Conservation (phyloP, 2,797 vertebrate genomes). For the Macropodus opercularis region DNA sequence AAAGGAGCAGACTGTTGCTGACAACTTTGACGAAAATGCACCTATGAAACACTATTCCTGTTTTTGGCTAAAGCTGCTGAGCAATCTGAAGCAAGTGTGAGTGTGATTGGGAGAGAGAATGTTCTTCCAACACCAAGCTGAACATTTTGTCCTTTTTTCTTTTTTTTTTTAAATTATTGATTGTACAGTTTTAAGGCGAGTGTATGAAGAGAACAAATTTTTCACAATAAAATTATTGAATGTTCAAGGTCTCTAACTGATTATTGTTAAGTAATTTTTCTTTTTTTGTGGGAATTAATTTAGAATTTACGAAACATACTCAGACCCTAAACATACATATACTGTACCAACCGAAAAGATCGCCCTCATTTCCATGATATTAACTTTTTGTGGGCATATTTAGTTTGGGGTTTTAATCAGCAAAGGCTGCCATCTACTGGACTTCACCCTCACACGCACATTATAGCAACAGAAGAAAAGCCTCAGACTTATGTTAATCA, state of each 20-base stretch:
- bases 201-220: constrained; percentile 63
- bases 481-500: not conserved
- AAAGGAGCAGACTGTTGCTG: constrained; percentile 19
- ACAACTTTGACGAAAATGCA: constrained; percentile 3
- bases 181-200: constrained; percentile 73
- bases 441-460: not conserved
- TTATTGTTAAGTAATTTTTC: not conserved
- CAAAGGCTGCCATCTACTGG: constrained; percentile 46
- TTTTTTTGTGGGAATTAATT: not conserved
- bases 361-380: no score
- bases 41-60: constrained; percentile 66
- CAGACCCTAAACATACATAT: not conserved
- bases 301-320: not conserved
- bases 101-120: constrained; percentile 15
- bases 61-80: constrained; percentile 64
- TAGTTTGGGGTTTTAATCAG: not conserved
- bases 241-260: constrained; percentile 43
- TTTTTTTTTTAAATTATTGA: constrained; percentile 79
- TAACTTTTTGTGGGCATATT: no score
- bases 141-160: constrained; percentile 40
- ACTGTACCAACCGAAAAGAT: not conserved
- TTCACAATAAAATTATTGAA: constrained; percentile 79
- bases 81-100: constrained; percentile 21
- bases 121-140: constrained; percentile 42
- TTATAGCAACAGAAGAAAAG: not conserved